Evolutionary conservation across 2,113 vertebrate genomes (phyloP).

Genomic region (Callipepla californica): DNA sequence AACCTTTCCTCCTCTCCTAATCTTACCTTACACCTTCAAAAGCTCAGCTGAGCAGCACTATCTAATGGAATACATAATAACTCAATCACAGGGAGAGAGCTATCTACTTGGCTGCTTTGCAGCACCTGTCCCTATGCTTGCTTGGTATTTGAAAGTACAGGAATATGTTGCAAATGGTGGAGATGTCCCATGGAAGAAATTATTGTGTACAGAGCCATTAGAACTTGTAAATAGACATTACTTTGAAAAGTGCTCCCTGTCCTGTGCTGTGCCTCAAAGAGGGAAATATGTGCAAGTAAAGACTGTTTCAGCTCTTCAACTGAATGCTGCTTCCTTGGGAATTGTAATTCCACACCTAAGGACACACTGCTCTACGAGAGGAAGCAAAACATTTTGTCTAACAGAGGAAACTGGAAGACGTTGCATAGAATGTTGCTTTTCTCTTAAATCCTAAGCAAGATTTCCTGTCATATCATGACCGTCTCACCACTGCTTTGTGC

Average conservation of each 20-base stretch:
- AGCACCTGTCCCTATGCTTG: neutral
- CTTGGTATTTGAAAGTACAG: neutral
- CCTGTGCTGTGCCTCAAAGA: neutral
- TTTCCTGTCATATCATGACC: neutral
- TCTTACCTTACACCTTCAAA: neutral
- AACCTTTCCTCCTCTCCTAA: neutral
- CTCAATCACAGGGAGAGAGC: neutral
- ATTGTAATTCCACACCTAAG: neutral
- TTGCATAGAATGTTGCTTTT: neutral
- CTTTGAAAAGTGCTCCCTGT: neutral
- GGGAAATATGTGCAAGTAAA: neutral
- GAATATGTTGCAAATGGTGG: neutral
- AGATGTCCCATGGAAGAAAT: neutral
- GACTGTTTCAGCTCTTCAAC: neutral
- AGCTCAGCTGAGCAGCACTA: slow-evolving; percentile 27
- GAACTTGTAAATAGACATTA: neutral
- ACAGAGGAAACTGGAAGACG: neutral
- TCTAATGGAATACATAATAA: neutral
- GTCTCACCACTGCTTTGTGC: neutral
- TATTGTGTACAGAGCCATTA: neutral
- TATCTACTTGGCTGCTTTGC: neutral
- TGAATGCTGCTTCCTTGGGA: neutral
- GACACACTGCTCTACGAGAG: neutral
- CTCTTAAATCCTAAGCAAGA: neutral
- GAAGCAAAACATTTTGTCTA: neutral